Evolutionary conservation across 92 coral and sea anemone genomes (phyloP), one percentile per base, ranked within the genome.

Genomic region (Heliopora coerulea): DNA sequence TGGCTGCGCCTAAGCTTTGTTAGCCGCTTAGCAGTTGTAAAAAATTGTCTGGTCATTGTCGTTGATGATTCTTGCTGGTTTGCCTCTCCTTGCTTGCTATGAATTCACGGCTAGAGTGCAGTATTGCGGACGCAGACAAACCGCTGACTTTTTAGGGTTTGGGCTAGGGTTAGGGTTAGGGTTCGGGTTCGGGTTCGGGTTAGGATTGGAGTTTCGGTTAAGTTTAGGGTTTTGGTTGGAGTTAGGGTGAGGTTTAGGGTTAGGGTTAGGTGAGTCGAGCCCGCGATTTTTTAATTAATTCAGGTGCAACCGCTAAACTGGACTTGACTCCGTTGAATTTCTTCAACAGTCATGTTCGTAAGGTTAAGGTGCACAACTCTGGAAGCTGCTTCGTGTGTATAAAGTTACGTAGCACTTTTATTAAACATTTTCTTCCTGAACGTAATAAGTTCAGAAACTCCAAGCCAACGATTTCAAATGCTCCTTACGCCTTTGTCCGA

Each of bases 1-100:
- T 65, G 78, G 24, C 65, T 73, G 41, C 41, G 62, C 6, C 49
- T 24, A 21, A 84, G 73, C 27, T 52, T 49, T 34, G 34, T 13
- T 9, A 69, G 79, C 83, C 79, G 59, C 10, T 37, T 28, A 7
- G 83, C 79, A 3, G 78, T 76, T 1, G 76, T 62, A 31, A 56
- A 65, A 63, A 79, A 84, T 15, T 54, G 4, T 39, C 46, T 44
- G 8, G 0, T 73, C 77, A 34, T 79, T 70, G n/a, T 83, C 74
- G 5, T 26, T 31, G 23, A 79, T 21, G 1, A 79, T 69, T 8
- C 42, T 61, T 39, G 17, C 18, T 3, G 83, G 83, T 69, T 62
- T 70, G 18, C 39, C 56, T 26, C 83, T 32, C 35, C 23, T 37
- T 37, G 42, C 23, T 37, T 37, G 42, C 42, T 37, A 37, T 37